Evolutionary conservation across 2,888 invertebrate species (phyloP).

Genomic region (Seira ritae): DNA sequence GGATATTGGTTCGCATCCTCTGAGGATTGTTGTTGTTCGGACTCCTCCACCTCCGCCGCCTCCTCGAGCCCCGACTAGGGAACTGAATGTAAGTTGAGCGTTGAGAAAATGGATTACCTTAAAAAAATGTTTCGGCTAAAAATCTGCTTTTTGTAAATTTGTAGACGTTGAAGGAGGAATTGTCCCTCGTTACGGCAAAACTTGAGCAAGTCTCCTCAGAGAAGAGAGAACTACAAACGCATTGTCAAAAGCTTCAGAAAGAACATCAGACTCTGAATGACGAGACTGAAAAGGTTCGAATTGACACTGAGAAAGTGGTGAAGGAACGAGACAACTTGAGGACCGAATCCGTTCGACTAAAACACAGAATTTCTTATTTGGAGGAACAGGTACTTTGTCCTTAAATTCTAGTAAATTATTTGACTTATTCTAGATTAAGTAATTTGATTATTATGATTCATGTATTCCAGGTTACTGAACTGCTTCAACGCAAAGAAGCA

Average conservation of each 20-base stretch:
- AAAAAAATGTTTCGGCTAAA: too few relatives aligned
- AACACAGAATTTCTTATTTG: constrained; percentile 91
- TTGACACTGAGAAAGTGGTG: constrained; percentile 68
- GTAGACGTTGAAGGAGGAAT: constrained; percentile 79
- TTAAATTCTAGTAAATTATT: neutral
- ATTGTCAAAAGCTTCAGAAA: constrained; percentile 73
- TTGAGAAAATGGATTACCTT: too few relatives aligned
- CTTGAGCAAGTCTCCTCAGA: constrained; percentile 82
- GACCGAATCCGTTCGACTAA: constrained; percentile 87
- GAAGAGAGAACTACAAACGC: constrained; percentile 75
- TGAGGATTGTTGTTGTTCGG: constrained; percentile 71
- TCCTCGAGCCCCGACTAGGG: constrained; percentile 71
- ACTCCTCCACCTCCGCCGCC: constrained; percentile 72
- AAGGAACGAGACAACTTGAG: constrained; percentile 77
- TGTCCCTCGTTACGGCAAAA: constrained; percentile 79
- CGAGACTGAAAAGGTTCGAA: constrained; percentile 76
- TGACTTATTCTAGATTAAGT: neutral
- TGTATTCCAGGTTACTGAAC: constrained; percentile 70
- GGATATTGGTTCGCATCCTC: constrained; percentile 70
- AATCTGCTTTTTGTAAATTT: too few relatives aligned
- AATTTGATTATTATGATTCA: neutral
- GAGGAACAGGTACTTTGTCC: constrained; percentile 83
- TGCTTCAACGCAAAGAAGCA: constrained; percentile 71
- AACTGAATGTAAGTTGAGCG: constrained; percentile 74
- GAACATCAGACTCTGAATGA: constrained; percentile 71